Evolutionary conservation across 2,888 invertebrate genomes (phyloP).

Genomic region (Zelleria hepariella): DNA sequence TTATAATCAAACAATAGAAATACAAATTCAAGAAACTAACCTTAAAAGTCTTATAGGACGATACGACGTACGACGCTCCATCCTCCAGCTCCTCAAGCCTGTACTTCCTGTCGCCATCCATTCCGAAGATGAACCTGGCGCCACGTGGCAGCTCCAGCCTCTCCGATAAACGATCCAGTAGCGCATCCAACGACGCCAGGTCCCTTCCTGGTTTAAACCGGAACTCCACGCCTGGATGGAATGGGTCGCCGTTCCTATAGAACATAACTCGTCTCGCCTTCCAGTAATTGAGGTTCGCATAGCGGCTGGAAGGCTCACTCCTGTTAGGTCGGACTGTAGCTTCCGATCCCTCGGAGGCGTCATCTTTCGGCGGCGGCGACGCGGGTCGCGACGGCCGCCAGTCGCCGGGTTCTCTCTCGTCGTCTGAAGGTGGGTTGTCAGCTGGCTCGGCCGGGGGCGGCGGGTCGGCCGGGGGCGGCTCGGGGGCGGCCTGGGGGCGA

Average conservation of each 20-base stretch:
- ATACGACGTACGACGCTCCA: constrained; percentile 93
- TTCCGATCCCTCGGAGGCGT: constrained; percentile 61
- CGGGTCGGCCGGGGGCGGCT: constrained; percentile 51
- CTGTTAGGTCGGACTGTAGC: constrained; percentile 72
- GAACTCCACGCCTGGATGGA: constrained; percentile 90
- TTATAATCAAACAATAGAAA: neutral
- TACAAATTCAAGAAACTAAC: constrained; percentile 47
- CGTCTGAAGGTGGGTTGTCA: constrained; percentile 56
- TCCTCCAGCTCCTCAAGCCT: constrained; percentile 89
- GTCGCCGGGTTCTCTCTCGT: constrained; percentile 69
- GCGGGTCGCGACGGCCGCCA: constrained; percentile 59
- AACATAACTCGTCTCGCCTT: constrained; percentile 89
- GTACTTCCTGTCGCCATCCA: constrained; percentile 90
- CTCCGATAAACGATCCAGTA: constrained; percentile 89
- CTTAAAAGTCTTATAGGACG: constrained; percentile 93
- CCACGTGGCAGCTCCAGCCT: constrained; percentile 90
- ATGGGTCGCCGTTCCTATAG: constrained; percentile 94
- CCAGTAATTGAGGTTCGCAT: constrained; percentile 89
- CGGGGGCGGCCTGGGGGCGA: constrained; percentile 59
- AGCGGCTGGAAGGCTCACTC: constrained; percentile 74
- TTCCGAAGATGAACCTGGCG: constrained; percentile 91
- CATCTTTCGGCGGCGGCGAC: constrained; percentile 57
- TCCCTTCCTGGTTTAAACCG: constrained; percentile 90
- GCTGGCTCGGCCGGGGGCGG: constrained; percentile 52
- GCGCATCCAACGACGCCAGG: constrained; percentile 86